Evolutionary conservation across 2,888 invertebrate genomes (phyloP), one percentile per base, ranked within the genome.

Genomic region (Pristionchus exspectatus): DNA sequence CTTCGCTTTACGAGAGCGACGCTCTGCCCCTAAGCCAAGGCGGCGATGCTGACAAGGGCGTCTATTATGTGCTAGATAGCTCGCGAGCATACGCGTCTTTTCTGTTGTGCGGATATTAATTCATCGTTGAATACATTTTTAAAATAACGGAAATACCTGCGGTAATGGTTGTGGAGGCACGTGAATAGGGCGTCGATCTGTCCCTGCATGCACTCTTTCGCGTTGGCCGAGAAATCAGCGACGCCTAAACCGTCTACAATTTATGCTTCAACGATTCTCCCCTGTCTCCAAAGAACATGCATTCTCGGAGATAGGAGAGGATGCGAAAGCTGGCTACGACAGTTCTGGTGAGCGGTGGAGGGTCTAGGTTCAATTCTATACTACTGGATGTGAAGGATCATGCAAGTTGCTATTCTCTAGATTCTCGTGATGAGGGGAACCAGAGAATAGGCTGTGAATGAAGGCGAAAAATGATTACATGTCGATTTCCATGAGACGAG

Each of bases 401-500:
- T 27, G 30, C 27, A 69, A 38, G 38, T 38, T 38, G 38, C 38
- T 3, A 38, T 38, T 38, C 38, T 38, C 38, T 38, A 5, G 5
- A 3, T 38, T 38, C 38, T 38, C 3, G 44, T 50, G 44, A 9
- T 50, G 3, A 21, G 9, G 30, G 12, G 24, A 30, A 69, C 30
- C 69, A 24, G 30, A 69, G 69, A 38, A 38, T 5, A 3, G 2
- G 2, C 5, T 5, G 38, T 2, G 38, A 38, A 38, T 3, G 44
- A 50, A 72, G 1, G 21, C 14, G 2, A 56, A 56, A 56, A 56
- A 56, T 56, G 56, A 56, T 89, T 74, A 93, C 93, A 86, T 27
- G 91, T 90, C 14, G 92, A 90, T 66, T 92, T 92, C 77, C 92
- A 93, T 4, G 91, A 93, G 27, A 93, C 91, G 30, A 93, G 87